phyloP scores from a whole-genome alignment of 2,797 vertebrate species.

The Calcarius lapponicus region DNA sequence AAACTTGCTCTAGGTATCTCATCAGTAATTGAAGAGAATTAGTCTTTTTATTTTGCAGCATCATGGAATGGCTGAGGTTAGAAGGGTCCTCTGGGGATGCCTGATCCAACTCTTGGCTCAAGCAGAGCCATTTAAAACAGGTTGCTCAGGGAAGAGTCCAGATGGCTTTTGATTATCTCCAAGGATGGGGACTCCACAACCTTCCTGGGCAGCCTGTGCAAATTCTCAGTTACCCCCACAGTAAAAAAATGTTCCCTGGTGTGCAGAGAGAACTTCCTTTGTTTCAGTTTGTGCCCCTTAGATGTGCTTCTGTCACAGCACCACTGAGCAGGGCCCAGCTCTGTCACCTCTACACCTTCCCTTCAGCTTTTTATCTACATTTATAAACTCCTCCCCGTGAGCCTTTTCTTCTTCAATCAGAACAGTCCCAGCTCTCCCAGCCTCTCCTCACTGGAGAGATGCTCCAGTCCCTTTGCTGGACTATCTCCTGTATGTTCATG shows the following conservation, averaged over 20 bases:
- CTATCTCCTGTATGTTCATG: background rate
- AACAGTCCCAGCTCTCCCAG: background rate
- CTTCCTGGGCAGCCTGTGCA: background rate
- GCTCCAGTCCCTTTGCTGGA: background rate
- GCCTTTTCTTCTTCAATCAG: background rate
- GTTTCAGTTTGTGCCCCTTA: rapidly evolving
- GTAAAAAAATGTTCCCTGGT: background rate
- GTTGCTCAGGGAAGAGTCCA: background rate
- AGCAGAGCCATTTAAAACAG: background rate
- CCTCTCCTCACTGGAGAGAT: background rate
- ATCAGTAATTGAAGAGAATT: background rate
- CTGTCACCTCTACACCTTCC: background rate
- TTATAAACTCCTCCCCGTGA: background rate
- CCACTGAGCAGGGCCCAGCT: background rate
- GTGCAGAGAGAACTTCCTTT: background rate
- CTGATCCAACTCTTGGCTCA: background rate
- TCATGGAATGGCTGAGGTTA: background rate
- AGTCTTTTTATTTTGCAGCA: background rate
- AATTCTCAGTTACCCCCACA: background rate
- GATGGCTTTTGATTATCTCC: background rate
- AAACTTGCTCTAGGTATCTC: background rate
- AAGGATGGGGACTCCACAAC: background rate
- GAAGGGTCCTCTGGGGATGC: background rate
- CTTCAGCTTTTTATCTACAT: background rate
- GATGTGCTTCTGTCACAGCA: background rate